phyloP scores from a whole-genome alignment of 1,140 invertebrate species.

The Macrotrachela quadricornifera region DNA sequence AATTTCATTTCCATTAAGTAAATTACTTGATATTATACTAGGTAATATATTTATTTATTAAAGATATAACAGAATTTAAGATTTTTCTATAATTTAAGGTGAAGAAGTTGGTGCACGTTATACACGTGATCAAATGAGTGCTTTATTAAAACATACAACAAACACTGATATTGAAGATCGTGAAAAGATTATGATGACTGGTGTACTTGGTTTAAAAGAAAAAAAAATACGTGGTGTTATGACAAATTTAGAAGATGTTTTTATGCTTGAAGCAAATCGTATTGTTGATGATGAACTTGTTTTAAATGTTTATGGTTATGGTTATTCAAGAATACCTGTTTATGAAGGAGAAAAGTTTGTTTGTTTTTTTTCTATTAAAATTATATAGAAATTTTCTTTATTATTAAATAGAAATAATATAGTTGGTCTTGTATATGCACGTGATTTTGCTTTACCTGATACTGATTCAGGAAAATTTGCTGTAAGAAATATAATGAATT shows the following conservation, averaged over 20 bases:
- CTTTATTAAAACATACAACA: slow-evolving; percentile 45
- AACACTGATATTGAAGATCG: slow-evolving; percentile 47
- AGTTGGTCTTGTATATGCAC: slow-evolving; percentile 79
- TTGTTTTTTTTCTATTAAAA: not conserved
- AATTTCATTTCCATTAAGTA: slow-evolving; percentile 73
- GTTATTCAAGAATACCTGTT: slow-evolving; percentile 82
- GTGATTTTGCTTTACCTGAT: slow-evolving; percentile 88
- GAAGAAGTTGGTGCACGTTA: slow-evolving; percentile 83
- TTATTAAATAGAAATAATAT: slow-evolving; percentile 70
- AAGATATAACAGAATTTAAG: too few species aligned
- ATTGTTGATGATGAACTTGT: slow-evolving; percentile 85
- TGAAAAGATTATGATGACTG: slow-evolving; percentile 88
- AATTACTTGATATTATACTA: slow-evolving; percentile 66
- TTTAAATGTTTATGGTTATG: slow-evolving; percentile 66
- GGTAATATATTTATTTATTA: slow-evolving; percentile 30
- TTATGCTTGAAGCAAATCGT: slow-evolving; percentile 69
- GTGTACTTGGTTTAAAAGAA: slow-evolving; percentile 68
- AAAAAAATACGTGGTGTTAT: slow-evolving; percentile 77
- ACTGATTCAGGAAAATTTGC: slow-evolving; percentile 71
- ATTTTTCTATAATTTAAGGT: slow-evolving; percentile 35
- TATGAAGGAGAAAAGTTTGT: slow-evolving; percentile 40
- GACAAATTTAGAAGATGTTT: slow-evolving; percentile 82
- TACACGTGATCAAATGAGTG: slow-evolving; percentile 79
- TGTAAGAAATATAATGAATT: slow-evolving; percentile 71
- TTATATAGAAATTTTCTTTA: too few species aligned